Percentiles rank a stretch among this genome's conserved stretches.
phyloP scores from a whole-genome alignment of 2,888 invertebrate species.

The Myathropa florea region DNA sequence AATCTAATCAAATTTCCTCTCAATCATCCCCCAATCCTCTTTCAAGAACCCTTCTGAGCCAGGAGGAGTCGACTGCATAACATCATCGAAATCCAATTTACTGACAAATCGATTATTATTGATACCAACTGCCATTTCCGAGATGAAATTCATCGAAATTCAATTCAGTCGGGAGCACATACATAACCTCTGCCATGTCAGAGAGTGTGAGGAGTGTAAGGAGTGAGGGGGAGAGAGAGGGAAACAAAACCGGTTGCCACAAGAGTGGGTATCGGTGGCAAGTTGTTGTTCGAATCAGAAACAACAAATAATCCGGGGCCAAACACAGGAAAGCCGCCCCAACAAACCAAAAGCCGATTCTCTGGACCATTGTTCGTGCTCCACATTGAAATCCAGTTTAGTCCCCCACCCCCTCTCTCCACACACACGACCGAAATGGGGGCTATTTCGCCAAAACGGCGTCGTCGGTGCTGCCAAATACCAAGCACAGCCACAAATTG shows the following conservation, averaged over 20 bases:
- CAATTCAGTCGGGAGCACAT: not conserved
- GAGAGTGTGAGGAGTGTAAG: no score
- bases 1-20: not conserved
- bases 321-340: not conserved
- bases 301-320: not conserved
- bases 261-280: not conserved
- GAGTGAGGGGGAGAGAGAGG: not conserved
- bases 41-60: not conserved
- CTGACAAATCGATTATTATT: not conserved
- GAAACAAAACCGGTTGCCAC: not conserved
- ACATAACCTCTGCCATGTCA: not conserved
- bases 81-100: not conserved
- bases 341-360: conserved; percentile 14
- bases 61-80: not conserved
- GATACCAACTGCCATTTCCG: not conserved
- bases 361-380: conserved; percentile 56
- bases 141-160: not conserved
- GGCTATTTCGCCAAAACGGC: not conserved
- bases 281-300: not conserved
- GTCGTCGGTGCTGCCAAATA: not conserved
- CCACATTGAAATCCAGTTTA: conserved; percentile 64
- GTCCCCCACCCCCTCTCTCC: not conserved
- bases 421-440: no score
- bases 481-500: not conserved
- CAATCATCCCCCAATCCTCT: not conserved